Percentiles rank a stretch among this genome's conserved stretches.
phyloP scores from a whole-genome alignment of 1,140 invertebrate genomes.

The Megalopta genalis region DNA sequence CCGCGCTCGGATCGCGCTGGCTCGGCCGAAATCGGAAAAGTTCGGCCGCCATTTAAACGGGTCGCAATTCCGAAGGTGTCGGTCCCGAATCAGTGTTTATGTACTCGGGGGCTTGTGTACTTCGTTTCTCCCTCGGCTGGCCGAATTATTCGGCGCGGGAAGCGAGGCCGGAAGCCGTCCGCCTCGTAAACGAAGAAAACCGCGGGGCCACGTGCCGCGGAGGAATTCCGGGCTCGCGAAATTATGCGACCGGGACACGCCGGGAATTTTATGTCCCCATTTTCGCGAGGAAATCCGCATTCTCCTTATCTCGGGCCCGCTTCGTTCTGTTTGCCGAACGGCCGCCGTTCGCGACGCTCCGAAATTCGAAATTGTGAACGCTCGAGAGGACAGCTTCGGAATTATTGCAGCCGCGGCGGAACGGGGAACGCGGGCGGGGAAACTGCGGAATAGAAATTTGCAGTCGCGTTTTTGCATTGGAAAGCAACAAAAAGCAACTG shows the following conservation, averaged over 20 bases:
- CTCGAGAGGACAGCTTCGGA: background rate
- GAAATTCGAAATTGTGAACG: background rate
- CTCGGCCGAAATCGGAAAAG: background rate
- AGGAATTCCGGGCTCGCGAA: background rate
- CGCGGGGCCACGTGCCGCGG: background rate
- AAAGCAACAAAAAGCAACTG: too few species aligned
- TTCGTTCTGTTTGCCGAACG: background rate
- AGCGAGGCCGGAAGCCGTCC: background rate
- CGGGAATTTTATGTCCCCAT: background rate
- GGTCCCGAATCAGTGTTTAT: constrained; percentile 5
- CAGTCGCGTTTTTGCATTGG: too few species aligned
- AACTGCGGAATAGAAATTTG: too few species aligned
- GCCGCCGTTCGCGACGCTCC: background rate
- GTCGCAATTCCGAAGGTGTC: constrained; percentile 3
- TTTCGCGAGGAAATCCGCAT: background rate
- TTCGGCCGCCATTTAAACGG: background rate
- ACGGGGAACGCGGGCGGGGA: too few species aligned
- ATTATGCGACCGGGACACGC: background rate
- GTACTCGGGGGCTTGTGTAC: background rate
- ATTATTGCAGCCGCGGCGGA: background rate
- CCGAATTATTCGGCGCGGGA: background rate
- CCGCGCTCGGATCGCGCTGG: background rate
- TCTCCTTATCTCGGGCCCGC: too few species aligned
- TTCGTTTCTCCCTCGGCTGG: too few species aligned
- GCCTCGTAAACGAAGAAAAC: background rate